Base-by-base conservation (phyloP, 2,888 invertebrate species). In the Zhuqinia jingwanae region DNA sequence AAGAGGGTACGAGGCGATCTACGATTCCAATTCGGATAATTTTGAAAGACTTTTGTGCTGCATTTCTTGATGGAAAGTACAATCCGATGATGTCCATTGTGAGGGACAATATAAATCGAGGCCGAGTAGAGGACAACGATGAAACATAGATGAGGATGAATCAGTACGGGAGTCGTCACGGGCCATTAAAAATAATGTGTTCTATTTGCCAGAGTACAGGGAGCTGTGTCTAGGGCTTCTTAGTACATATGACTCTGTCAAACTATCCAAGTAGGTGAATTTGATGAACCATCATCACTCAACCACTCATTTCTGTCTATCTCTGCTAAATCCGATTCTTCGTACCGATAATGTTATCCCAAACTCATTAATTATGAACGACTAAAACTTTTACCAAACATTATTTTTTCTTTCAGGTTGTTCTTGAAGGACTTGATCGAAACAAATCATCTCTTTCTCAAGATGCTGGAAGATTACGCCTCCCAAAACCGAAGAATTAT, bases 131-230 rank as follows among this genome's bases (percentile, higher is more conserved):
- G 92, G 95, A 95, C 79, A 95, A 97, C 92, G 99, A 99, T 93
- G 97, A 98, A 92, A 96, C 97, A 0, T 98, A 92, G 95, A 95
- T 87, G 92, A 93, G 1, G 96, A 97, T 92, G 93, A 93, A 50
- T 94, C 94, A 27, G 95, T 98, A 0, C 94, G 94, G 90, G 96
- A 96, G 80, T 96, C 97, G 17, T 95, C 97, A 56, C 95, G 95
- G 93, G 96, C 97, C 91, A 95, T 99, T 90, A 96, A 98, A 93
- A 96, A 96, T 92, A 97, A 97, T 92, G 95, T 97, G 89, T 97
- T 99, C 93, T 99, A 99, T 93, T 96, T 98, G 65, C 94, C 96
- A 91, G 99, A 99, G 93, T 98, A 98, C 92, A 94, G 99, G 89
- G 99, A 99, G 93, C 95, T 97, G 90, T 95, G 97, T 91, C 93